These are phyloP conservation scores for Trichechus manatus DNA, from an alignment of 2,113 vertebrate genomes.

Conservation along the genomic window DNA sequence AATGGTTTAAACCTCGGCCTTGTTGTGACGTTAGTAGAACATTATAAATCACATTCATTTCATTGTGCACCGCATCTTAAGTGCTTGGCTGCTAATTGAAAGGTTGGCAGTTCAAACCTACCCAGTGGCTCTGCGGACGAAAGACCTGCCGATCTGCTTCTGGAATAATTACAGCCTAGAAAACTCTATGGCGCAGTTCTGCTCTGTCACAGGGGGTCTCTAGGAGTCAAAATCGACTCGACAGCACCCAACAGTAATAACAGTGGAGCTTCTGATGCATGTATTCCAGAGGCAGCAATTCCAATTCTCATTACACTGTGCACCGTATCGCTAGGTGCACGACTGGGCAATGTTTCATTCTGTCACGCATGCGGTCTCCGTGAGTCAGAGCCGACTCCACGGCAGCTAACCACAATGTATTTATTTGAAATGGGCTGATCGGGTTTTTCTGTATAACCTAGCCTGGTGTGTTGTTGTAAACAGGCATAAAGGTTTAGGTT, in stretches of 20 bases:
- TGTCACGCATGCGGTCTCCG: too few species aligned
- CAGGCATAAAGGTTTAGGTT: too few species aligned
- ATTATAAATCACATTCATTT: not conserved
- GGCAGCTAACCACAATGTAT: not conserved
- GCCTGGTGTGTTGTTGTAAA: fast-evolving
- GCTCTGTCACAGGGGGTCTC: not conserved
- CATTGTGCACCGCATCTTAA: fast-evolving
- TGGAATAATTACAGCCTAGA: too few species aligned
- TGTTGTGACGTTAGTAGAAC: not conserved
- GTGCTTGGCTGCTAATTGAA: not conserved
- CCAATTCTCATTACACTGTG: too few species aligned
- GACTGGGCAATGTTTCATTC: too few species aligned
- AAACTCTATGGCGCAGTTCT: too few species aligned
- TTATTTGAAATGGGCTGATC: not conserved
- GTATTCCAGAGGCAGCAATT: too few species aligned
- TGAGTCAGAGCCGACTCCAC: too few species aligned
- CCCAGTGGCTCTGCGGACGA: not conserved
- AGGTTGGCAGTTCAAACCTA: not conserved
- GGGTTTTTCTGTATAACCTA: not conserved
- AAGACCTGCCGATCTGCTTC: too few species aligned
- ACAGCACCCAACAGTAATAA: not conserved
- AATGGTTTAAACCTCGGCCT: not conserved
- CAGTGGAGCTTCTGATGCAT: too few species aligned
- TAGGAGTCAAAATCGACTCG: not conserved
- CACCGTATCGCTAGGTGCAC: too few species aligned